phyloP scores from a whole-genome alignment of 30 jellyfish, hydroid and myxozoan genomes.

The Aurelia sp. region DNA sequence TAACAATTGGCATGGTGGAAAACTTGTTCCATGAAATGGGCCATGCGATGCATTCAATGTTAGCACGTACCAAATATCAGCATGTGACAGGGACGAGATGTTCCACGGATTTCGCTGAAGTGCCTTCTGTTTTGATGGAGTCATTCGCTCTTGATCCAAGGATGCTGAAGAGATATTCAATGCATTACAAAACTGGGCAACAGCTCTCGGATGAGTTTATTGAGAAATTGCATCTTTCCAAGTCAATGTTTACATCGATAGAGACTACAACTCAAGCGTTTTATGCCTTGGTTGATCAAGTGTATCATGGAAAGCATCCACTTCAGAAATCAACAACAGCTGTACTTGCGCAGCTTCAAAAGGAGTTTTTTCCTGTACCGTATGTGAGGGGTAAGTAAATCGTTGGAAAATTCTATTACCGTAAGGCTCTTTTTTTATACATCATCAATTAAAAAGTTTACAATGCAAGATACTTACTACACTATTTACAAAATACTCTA shows the following conservation, averaged over 20 bases:
- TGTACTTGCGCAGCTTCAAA: constrained; percentile 73
- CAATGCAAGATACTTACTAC: too few relatives aligned
- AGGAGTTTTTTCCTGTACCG: constrained; percentile 69
- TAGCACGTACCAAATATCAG: constrained; percentile 88
- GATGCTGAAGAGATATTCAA: constrained; percentile 70
- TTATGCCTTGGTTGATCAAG: constrained; percentile 89
- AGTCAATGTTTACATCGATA: constrained; percentile 77
- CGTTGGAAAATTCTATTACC: too few relatives aligned
- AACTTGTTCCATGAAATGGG: constrained; percentile 96
- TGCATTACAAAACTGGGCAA: constrained; percentile 91
- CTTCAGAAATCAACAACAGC: constrained; percentile 63
- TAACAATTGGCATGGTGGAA: constrained; percentile 86
- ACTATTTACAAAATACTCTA: too few relatives aligned
- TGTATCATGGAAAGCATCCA: constrained; percentile 76
- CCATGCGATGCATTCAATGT: constrained; percentile 97
- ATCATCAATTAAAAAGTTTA: too few relatives aligned
- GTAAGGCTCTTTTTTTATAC: too few relatives aligned
- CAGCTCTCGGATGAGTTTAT: constrained; percentile 80
- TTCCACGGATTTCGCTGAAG: constrained; percentile 96
- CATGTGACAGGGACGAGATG: constrained; percentile 97
- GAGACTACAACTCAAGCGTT: constrained; percentile 88
- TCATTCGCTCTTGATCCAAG: constrained; percentile 89
- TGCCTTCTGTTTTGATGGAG: constrained; percentile 94
- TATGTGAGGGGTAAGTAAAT: constrained; percentile 66
- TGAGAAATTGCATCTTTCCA: constrained; percentile 58